Percentiles rank a stretch among this genome's conserved stretches.
phyloP scores from a whole-genome alignment of 2,888 invertebrate species.

The Protophormia terraenovae region DNA sequence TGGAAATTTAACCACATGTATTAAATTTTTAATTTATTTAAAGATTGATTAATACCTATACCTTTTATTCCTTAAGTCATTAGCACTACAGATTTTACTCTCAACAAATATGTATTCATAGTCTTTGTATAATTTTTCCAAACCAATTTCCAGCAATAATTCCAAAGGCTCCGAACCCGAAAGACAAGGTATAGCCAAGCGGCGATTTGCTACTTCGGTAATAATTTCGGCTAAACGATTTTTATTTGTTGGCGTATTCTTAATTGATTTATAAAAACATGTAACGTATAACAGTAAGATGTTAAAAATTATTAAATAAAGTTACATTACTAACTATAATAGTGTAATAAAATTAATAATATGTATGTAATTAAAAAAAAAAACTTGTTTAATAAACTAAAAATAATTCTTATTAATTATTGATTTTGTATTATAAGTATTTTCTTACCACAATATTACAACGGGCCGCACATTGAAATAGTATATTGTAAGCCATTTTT shows the following conservation, averaged over 20 bases:
- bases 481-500: slow-evolving; percentile 77
- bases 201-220: slow-evolving; percentile 79
- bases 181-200: slow-evolving; percentile 80
- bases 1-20: not conserved
- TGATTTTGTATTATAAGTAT: not conserved
- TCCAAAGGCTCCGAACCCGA: slow-evolving; percentile 80
- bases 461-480: slow-evolving; percentile 80
- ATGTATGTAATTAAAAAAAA: not conserved
- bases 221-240: slow-evolving; percentile 81
- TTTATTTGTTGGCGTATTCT: slow-evolving; percentile 80
- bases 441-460: slow-evolving; percentile 79
- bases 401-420: not conserved
- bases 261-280: slow-evolving; percentile 23
- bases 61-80: slow-evolving; percentile 72
- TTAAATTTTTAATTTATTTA: not conserved
- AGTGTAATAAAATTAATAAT: not conserved
- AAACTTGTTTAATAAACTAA: no score
- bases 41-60: not conserved
- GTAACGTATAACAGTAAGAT: no score
- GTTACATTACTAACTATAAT: no score
- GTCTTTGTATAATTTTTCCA: slow-evolving; percentile 80
- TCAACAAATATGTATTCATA: slow-evolving; percentile 80
- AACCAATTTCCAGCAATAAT: slow-evolving; percentile 80
- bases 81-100: slow-evolving; percentile 78
- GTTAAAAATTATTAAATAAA: no score